phyloP scores from a whole-genome alignment of 2,888 invertebrate species.

The Eristalis intricaria region DNA sequence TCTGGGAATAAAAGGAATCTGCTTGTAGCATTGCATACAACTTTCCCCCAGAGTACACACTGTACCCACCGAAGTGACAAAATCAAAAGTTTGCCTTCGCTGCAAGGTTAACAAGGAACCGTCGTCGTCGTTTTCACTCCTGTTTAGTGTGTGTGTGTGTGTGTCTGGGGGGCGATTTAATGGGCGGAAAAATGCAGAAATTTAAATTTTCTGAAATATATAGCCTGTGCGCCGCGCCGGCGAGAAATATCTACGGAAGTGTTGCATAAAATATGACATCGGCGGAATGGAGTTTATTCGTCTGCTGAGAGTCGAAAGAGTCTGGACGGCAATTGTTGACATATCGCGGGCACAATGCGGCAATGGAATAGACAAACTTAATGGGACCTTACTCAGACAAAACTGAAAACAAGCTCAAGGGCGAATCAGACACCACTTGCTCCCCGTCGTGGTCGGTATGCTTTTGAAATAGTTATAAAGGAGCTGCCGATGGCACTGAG shows the following conservation, averaged over 20 bases:
- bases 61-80: conserved; percentile 16
- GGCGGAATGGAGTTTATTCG: neutral
- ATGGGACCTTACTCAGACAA: neutral
- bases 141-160: neutral
- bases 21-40: conserved; percentile 8
- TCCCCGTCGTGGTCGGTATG: neutral
- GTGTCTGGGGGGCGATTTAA: neutral
- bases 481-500: neutral
- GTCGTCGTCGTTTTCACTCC: neutral
- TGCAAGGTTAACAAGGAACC: neutral
- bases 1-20: neutral
- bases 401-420: neutral
- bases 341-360: neutral
- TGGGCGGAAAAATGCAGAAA: conserved; percentile 12
- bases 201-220: neutral
- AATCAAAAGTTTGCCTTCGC: conserved; percentile 22
- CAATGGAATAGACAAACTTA: neutral
- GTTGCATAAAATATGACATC: neutral
- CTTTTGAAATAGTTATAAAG: neutral
- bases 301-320: neutral
- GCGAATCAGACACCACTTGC: neutral
- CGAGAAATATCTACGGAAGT: neutral
- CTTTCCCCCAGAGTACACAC: neutral
- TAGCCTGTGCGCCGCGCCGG: neutral
- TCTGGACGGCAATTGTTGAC: neutral